A percentile compares a stretch with the other conserved stretches of the same genome.
phyloP scores from a whole-genome alignment of 1,140 invertebrate species.

The Antheraea pernyi region DNA sequence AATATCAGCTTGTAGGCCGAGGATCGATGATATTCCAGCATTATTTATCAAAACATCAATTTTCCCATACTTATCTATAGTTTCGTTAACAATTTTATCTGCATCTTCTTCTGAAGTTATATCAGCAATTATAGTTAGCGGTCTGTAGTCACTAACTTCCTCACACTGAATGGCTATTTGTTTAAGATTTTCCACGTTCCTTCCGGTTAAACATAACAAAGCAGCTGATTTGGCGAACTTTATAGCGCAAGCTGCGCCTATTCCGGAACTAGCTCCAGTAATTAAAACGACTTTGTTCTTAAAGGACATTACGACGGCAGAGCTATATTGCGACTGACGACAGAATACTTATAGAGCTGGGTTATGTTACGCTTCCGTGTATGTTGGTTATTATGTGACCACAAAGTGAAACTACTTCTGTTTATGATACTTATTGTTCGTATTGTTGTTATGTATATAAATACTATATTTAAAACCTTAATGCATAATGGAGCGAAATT shows the following conservation, averaged over 20 bases:
- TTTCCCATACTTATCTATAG: constrained; percentile 81
- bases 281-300: constrained; percentile 58
- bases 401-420: constrained; percentile 15
- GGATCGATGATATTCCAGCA: constrained; percentile 85
- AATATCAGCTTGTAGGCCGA: constrained; percentile 79
- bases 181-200: constrained; percentile 48
- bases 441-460: no score
- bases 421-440: not conserved
- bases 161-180: constrained; percentile 82
- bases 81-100: constrained; percentile 80
- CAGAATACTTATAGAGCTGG: constrained; percentile 13
- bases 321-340: constrained; percentile 14
- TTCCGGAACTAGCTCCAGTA: constrained; percentile 61
- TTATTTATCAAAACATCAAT: constrained; percentile 88
- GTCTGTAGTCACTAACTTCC: constrained; percentile 43
- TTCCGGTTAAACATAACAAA: constrained; percentile 46
- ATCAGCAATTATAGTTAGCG: constrained; percentile 81
- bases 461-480: no score
- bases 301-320: constrained; percentile 53
- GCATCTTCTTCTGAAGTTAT: constrained; percentile 83
- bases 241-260: constrained; percentile 51
- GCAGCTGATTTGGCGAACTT: constrained; percentile 51
- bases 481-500: no score
- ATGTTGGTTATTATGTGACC: constrained; percentile 14
- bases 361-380: constrained; percentile 21